Evolutionary conservation across 2,888 invertebrate genomes (phyloP).

Genomic region (Aplocera efformata): DNA sequence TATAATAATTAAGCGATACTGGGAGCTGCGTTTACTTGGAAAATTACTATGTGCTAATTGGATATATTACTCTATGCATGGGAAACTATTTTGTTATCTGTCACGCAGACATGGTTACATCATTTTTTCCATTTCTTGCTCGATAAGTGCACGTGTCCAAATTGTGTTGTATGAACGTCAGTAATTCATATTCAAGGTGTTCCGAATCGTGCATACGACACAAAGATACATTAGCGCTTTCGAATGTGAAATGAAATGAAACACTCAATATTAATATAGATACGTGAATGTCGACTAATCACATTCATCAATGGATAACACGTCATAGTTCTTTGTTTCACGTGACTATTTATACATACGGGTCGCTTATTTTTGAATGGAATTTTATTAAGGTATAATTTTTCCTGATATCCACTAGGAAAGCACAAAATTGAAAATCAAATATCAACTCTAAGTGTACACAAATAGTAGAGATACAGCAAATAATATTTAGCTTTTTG

Average conservation of each 20-base stretch:
- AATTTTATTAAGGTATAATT: too few species aligned
- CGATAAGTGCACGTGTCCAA: slow-evolving; percentile 10
- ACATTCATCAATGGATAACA: slow-evolving; percentile 39
- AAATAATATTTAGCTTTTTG: too few species aligned
- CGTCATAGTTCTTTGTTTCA: slow-evolving; percentile 37
- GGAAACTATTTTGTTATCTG: too few species aligned
- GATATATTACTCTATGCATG: too few species aligned
- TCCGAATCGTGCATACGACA: slow-evolving; percentile 17
- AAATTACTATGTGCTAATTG: too few species aligned
- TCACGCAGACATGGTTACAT: not conserved
- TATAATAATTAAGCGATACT: too few species aligned
- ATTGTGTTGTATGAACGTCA: slow-evolving; percentile 4
- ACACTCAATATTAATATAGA: slow-evolving; percentile 12
- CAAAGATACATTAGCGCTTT: slow-evolving; percentile 18
- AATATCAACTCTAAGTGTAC: too few species aligned
- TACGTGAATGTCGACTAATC: slow-evolving; percentile 33
- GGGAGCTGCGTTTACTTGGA: too few species aligned
- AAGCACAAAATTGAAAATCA: too few species aligned
- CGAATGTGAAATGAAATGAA: slow-evolving; percentile 17
- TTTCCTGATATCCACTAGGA: too few species aligned
- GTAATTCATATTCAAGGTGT: slow-evolving; percentile 16
- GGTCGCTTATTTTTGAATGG: not conserved
- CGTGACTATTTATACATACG: slow-evolving; percentile 4
- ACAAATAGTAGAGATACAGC: too few species aligned
- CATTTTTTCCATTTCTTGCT: slow-evolving; percentile 3